Percentiles rank a stretch among this genome's conserved stretches.
These are phyloP conservation scores for Pseudococcus longispinus DNA, from an alignment of 2,888 invertebrate species.

Conservation along the genomic window DNA sequence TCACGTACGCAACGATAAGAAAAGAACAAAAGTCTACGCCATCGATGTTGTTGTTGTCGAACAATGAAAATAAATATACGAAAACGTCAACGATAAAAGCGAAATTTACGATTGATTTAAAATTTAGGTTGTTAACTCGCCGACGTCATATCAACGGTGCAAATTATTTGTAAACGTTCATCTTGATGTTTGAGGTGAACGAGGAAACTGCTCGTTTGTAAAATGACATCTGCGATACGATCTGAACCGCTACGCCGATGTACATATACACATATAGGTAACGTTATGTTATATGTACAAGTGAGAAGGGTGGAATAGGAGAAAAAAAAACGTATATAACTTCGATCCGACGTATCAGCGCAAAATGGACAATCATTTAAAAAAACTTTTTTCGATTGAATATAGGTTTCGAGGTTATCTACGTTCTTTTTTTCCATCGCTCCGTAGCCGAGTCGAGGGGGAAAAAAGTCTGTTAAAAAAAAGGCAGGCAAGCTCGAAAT, in stretches of 20 bases:
- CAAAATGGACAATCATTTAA: neutral
- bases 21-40: slow-evolving; percentile 1
- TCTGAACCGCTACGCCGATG: neutral
- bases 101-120: slow-evolving; percentile 32
- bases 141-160: slow-evolving; percentile 4
- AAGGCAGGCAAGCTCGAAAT: neutral
- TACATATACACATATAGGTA: neutral
- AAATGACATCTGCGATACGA: slow-evolving; percentile 6
- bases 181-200: neutral
- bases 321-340: neutral
- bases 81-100: slow-evolving; percentile 19
- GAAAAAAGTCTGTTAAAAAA: neutral
- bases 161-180: slow-evolving; percentile 37
- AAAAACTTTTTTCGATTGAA: neutral
- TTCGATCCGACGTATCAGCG: neutral
- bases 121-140: slow-evolving; percentile 2
- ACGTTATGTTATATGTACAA: neutral
- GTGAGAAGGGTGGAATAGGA: neutral
- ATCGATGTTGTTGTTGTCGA: slow-evolving; percentile 10
- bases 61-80: slow-evolving; percentile 31
- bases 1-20: slow-evolving; percentile 12
- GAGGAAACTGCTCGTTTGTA: neutral
- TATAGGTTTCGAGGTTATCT: neutral
- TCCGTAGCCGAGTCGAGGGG: neutral
- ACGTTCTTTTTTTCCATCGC: neutral